These are phyloP conservation scores for Plecotus auritus DNA, from an alignment of 2,113 vertebrate genomes.

Conservation along the genomic window DNA sequence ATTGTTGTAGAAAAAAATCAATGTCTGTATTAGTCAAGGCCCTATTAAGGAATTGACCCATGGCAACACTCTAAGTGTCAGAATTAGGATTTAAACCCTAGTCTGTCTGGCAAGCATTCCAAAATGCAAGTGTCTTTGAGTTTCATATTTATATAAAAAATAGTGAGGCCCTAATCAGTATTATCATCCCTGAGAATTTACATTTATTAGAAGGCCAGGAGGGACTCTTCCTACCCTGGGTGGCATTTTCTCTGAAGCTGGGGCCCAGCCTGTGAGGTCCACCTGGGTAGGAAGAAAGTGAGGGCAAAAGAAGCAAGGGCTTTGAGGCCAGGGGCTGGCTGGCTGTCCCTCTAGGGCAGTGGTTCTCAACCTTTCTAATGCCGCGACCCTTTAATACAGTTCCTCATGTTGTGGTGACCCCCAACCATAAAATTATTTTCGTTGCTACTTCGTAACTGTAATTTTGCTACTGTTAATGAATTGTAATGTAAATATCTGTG, in stretches of 20 bases:
- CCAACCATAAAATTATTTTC: too few relatives aligned
- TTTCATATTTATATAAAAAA: neutral
- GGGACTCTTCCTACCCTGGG: neutral
- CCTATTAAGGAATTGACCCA: neutral
- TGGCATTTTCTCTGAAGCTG: neutral
- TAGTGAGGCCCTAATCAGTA: neutral
- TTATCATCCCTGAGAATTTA: neutral
- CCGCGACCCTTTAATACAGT: too few relatives aligned
- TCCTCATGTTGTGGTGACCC: too few relatives aligned
- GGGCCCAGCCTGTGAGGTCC: neutral
- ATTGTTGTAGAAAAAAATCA: neutral
- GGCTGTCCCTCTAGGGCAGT: neutral
- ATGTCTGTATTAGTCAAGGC: neutral
- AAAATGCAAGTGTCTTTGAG: neutral
- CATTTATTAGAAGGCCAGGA: neutral
- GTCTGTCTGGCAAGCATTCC: neutral
- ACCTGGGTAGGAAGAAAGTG: neutral
- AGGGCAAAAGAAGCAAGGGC: neutral
- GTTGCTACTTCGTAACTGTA: too few relatives aligned
- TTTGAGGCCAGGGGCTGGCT: neutral
- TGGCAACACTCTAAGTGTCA: neutral
- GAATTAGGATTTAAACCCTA: neutral
- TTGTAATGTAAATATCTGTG: too few relatives aligned
- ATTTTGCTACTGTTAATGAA: too few relatives aligned
- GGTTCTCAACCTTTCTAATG: too few relatives aligned